phyloP scores from a whole-genome alignment of 2,888 invertebrate genomes.

The Cephalotes varians region DNA sequence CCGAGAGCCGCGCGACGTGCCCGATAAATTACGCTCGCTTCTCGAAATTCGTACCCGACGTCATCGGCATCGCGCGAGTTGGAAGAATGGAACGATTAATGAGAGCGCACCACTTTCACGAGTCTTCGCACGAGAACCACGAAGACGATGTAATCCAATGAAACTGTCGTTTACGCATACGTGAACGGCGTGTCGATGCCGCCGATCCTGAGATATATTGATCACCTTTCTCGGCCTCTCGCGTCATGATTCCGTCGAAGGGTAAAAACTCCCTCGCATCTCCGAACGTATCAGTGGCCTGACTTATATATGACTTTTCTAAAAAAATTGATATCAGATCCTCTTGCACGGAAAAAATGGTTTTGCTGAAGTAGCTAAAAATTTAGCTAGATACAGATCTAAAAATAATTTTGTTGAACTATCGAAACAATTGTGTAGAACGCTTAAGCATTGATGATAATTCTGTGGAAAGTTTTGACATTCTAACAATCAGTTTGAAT shows the following conservation, averaged over 20 bases:
- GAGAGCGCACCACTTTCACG: constrained; percentile 62
- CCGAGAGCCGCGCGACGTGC: constrained; percentile 64
- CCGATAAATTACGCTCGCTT: constrained; percentile 58
- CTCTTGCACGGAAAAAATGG: too few species aligned
- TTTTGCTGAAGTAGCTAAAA: too few species aligned
- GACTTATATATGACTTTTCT: not conserved
- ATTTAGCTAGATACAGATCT: too few species aligned
- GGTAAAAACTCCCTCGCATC: not conserved
- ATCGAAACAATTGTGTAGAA: too few species aligned
- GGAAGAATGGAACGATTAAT: constrained; percentile 81
- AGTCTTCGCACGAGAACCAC: constrained; percentile 50
- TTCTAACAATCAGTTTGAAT: too few species aligned
- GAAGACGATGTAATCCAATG: constrained; percentile 74
- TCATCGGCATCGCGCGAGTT: constrained; percentile 63
- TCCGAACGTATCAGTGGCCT: not conserved
- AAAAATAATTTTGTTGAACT: too few species aligned
- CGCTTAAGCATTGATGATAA: too few species aligned
- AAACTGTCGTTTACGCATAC: constrained; percentile 79
- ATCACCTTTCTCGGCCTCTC: constrained; percentile 16
- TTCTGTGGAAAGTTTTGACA: too few species aligned
- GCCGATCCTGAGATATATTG: constrained; percentile 44
- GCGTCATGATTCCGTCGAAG: constrained; percentile 13
- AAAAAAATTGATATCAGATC: not conserved
- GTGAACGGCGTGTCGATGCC: constrained; percentile 75
- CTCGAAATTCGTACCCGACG: constrained; percentile 75